Percentiles rank a stretch among this genome's conserved stretches.
phyloP scores from a whole-genome alignment of 2,797 vertebrate species.

The Lepus oiostolus region DNA sequence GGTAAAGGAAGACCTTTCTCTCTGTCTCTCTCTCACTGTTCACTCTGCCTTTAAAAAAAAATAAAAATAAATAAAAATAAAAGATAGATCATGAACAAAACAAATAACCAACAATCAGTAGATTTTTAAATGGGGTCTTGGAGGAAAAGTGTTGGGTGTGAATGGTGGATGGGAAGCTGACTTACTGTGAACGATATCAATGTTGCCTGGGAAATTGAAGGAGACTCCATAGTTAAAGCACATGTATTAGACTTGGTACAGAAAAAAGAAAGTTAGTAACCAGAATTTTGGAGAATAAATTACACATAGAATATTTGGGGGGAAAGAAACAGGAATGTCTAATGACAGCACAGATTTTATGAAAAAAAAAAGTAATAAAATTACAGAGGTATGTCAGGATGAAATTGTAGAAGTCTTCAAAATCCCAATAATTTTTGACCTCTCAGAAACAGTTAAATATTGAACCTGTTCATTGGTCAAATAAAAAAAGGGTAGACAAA shows the following conservation, averaged over 20 bases:
- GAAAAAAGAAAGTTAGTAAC: background rate
- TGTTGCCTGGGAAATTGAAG: accelerated
- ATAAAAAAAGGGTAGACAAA: background rate
- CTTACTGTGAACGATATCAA: background rate
- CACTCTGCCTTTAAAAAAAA: too few relatives aligned
- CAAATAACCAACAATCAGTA: background rate
- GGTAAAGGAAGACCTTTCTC: too few relatives aligned
- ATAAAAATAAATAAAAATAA: too few relatives aligned
- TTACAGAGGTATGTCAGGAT: background rate
- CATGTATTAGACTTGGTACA: background rate
- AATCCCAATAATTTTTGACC: background rate
- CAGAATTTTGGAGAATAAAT: background rate
- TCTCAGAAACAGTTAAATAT: background rate
- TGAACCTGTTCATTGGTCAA: background rate
- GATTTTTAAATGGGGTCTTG: background rate
- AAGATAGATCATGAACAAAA: background rate
- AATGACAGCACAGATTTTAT: background rate
- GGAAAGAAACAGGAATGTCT: background rate
- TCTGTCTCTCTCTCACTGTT: too few relatives aligned
- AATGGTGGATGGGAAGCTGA: accelerated
- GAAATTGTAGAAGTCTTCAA: background rate
- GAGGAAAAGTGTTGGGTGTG: background rate
- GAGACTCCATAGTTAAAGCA: background rate
- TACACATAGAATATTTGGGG: background rate
- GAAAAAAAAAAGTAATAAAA: background rate